phyloP scores from a whole-genome alignment of 1,140 invertebrate species.

The Penaeus vannamei region DNA sequence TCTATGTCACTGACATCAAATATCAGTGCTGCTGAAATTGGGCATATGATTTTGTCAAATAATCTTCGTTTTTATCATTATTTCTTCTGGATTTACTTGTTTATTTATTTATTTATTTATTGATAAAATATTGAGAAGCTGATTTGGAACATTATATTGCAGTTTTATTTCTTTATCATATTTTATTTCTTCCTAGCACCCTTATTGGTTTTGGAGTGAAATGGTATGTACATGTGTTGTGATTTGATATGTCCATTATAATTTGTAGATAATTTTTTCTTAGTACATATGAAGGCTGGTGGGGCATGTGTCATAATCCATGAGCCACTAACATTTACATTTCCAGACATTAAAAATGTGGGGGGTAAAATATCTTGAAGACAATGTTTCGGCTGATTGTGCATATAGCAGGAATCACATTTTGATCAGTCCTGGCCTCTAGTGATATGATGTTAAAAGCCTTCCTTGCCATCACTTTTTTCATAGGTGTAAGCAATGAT shows the following conservation, averaged over 20 bases:
- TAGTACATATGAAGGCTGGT: neutral
- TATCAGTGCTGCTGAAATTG: too few species aligned
- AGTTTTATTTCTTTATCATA: constrained; percentile 13
- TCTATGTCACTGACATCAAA: too few species aligned
- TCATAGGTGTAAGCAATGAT: too few species aligned
- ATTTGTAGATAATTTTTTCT: constrained; percentile 5
- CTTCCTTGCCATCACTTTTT: too few species aligned
- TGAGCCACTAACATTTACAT: neutral
- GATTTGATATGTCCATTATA: neutral
- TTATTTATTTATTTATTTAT: neutral
- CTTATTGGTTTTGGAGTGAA: constrained; percentile 60
- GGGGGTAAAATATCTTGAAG: neutral
- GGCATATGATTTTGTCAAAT: too few species aligned
- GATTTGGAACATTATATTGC: neutral
- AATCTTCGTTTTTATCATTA: too few species aligned
- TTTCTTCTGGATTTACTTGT: neutral
- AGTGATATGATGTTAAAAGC: too few species aligned
- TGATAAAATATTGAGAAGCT: neutral
- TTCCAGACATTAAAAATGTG: neutral
- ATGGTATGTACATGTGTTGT: constrained; percentile 45
- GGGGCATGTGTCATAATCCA: neutral
- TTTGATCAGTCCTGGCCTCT: too few species aligned
- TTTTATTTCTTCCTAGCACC: constrained; percentile 44
- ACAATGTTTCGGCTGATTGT: too few species aligned
- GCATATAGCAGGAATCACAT: too few species aligned